Base-by-base conservation (phyloP, 1,140 invertebrate species). In the Rhyzopertha dominica region DNA sequence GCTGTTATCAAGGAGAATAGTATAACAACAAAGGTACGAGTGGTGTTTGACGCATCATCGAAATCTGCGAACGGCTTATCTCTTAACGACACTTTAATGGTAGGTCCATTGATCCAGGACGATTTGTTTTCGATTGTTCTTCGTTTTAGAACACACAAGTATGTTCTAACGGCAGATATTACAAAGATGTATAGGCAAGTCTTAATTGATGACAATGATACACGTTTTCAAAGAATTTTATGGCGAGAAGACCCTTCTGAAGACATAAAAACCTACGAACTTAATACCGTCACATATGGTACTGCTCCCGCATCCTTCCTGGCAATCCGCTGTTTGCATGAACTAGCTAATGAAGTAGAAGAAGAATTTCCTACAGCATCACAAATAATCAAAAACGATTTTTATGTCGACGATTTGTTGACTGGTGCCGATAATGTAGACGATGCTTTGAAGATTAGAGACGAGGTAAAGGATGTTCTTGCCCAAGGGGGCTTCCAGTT, bases 361-460 rank as follows among this genome's bases (percentile, higher is more conserved):
- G 45, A 40, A 20, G 10, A 1, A 0, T 61, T 47, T 54, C 55
- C 63, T 18, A n/a, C 24, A n/a, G 59, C 50, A 31, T 32, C 56
- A 10, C 39, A 56, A 45, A 48, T 55, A 18, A 44, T 63, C 1
- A 4, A 18, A 22, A 36, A 42, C 14, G 63, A 69, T 47, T 66
- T 66, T 40, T 73, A 70, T 46, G 62, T 71, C 0, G 68, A 73
- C 29, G 65, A 74, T 47, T 17, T 66, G 5, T 36, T 71, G 4
- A 55, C 58, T 17, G 67, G 67, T 19, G 61, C 52, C 9, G 44
- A 62, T 42, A 42, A 14, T n/a, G 17, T 45, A n/a, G 47, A 57
- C 30, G 29, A 51, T 19, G 51, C 51, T 5, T 39, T 49, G 30
- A 17, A 36, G 26, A 10, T 57, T 1, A 29, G 37, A 13, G 30